phyloP scores from a whole-genome alignment of 2,113 vertebrate species.

The Callaeas wilsoni region DNA sequence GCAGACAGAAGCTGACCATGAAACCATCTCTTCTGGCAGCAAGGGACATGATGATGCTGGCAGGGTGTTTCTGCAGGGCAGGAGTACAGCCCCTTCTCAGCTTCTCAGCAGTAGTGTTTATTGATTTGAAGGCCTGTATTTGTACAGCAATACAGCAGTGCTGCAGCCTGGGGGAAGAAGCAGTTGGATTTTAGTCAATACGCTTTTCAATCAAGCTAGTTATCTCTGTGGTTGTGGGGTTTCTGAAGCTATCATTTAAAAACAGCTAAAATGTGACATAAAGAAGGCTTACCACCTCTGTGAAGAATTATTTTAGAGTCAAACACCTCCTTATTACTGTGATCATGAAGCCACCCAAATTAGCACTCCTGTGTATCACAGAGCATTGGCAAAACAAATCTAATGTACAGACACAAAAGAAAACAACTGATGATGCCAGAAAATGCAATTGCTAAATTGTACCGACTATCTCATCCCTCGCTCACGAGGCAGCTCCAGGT shows the following conservation, averaged over 20 bases:
- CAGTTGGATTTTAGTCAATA: neutral
- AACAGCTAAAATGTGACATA: neutral
- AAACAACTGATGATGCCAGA: neutral
- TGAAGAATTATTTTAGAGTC: neutral
- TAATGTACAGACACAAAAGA: neutral
- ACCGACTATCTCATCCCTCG: fast-evolving
- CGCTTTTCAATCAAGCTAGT: neutral
- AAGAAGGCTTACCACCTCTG: neutral
- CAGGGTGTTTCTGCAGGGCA: neutral
- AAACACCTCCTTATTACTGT: neutral
- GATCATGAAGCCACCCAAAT: neutral
- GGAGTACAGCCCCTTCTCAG: neutral
- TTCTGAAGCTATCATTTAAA: neutral
- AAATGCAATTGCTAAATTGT: neutral
- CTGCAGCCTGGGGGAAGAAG: neutral
- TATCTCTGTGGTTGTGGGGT: neutral
- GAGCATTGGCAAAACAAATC: neutral
- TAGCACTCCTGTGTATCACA: neutral
- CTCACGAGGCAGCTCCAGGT: neutral
- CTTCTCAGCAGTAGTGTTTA: neutral
- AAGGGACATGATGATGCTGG: neutral
- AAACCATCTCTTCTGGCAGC: neutral
- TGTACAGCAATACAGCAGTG: neutral
- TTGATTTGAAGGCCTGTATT: neutral
- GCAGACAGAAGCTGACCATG: neutral